Evolutionary conservation across 1,140 invertebrate genomes (phyloP).

Genomic region (Periplaneta americana): DNA sequence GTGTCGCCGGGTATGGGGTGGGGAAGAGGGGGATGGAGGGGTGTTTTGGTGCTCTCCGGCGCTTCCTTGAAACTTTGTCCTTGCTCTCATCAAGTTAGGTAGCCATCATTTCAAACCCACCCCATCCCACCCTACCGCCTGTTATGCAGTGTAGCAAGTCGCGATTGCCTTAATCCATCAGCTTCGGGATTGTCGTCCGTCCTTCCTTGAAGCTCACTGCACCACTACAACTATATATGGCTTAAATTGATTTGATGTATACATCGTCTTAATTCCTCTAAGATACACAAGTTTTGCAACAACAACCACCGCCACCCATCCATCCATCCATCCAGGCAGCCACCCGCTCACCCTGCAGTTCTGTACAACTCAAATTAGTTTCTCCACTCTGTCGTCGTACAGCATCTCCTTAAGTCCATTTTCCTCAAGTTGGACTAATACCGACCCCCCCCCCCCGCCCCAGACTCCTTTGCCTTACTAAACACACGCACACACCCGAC

Average conservation of each 20-base stretch:
- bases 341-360: neutral
- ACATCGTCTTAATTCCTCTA: conserved; percentile 9
- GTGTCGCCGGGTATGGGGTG: neutral
- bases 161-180: neutral
- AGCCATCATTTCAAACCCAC: neutral
- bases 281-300: conserved; percentile 8
- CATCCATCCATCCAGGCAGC: too few relatives aligned
- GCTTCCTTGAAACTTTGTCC: neutral
- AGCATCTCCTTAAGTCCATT: neutral
- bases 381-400: neutral
- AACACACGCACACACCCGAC: neutral
- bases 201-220: neutral
- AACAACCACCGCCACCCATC: neutral
- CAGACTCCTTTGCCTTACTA: neutral
- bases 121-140: neutral
- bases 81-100: neutral
- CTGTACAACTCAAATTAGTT: neutral
- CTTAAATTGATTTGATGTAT: conserved; percentile 13
- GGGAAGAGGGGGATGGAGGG: neutral
- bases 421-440: neutral
- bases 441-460: neutral
- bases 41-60: neutral
- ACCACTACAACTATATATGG: neutral
- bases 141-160: neutral
- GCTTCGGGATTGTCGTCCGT: neutral